These are phyloP conservation scores for Jordanella pulchra DNA, from an alignment of 2,797 vertebrate species.

Conservation along the genomic window DNA sequence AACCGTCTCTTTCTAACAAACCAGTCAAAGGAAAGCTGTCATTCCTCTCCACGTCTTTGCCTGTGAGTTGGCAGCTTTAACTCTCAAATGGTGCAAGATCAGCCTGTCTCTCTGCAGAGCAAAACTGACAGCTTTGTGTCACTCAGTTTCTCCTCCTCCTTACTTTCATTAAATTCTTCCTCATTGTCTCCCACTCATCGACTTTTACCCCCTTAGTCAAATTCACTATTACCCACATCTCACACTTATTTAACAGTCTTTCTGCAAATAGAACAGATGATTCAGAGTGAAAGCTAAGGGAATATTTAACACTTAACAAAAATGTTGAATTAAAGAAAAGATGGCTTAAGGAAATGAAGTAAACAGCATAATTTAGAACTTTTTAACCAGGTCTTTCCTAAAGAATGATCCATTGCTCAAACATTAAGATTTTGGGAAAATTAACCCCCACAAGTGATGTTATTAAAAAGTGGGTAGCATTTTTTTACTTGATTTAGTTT, in stretches of 20 bases:
- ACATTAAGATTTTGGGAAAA: not conserved
- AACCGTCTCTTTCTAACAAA: conserved; percentile 48
- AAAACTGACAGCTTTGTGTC: conserved; percentile 63
- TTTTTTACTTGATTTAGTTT: not conserved
- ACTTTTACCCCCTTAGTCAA: conserved; percentile 12
- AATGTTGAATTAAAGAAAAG: not conserved
- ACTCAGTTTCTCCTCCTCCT: conserved; percentile 50
- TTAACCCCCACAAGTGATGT: not conserved
- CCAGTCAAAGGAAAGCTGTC: conserved; percentile 51
- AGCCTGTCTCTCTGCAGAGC: conserved; percentile 44
- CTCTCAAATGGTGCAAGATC: conserved; percentile 55
- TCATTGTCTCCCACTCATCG: conserved; percentile 22
- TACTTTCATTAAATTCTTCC: conserved; percentile 12
- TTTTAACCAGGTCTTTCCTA: not conserved
- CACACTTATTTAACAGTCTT: conserved; percentile 15
- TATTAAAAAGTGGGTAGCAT: no score
- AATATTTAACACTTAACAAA: not conserved
- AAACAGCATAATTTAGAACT: not conserved
- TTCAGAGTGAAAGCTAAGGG: conserved; percentile 1
- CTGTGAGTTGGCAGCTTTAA: conserved; percentile 59
- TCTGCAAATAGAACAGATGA: conserved; percentile 28
- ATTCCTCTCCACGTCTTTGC: conserved; percentile 54
- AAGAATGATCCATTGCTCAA: not conserved
- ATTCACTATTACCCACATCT: conserved; percentile 16
- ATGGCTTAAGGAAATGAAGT: not conserved